A percentile compares a stretch with the other conserved stretches of the same genome.
phyloP scores from a whole-genome alignment of 2,888 invertebrate genomes.

The Hypercompe scribonia region DNA sequence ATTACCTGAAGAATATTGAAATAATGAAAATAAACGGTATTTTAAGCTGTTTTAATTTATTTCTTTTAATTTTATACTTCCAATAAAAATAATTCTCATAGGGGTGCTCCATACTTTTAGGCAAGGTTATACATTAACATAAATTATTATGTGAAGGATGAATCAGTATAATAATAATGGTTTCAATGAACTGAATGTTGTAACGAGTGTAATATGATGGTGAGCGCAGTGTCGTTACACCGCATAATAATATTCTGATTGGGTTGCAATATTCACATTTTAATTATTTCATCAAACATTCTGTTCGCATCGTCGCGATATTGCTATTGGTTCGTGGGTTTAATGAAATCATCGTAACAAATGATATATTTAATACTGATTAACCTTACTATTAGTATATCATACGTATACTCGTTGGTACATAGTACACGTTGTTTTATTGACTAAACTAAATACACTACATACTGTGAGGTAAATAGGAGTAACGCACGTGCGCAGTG shows the following conservation, averaged over 20 bases:
- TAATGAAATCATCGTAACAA: neutral
- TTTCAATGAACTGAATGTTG: neutral
- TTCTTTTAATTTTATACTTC: too few relatives aligned
- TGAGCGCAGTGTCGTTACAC: neutral
- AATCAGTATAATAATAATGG: neutral
- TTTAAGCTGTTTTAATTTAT: too few relatives aligned
- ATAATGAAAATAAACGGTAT: too few relatives aligned
- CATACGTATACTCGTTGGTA: neutral
- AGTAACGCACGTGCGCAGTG: too few relatives aligned
- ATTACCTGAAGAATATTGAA: too few relatives aligned
- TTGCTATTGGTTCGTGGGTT: neutral
- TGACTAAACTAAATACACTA: neutral
- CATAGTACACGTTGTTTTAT: neutral
- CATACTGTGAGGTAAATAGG: too few relatives aligned
- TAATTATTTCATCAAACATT: conserved; percentile 7
- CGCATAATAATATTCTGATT: conserved; percentile 12
- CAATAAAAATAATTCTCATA: too few relatives aligned
- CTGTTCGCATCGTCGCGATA: neutral
- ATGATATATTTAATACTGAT: neutral
- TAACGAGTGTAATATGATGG: neutral
- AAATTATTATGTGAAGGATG: neutral
- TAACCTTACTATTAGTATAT: neutral
- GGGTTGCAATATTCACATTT: conserved; percentile 17
- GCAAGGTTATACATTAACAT: neutral
- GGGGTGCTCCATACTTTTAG: neutral